These are phyloP conservation scores for Aporophyla nigra DNA, from an alignment of 2,888 invertebrate species.

Conservation along the genomic window DNA sequence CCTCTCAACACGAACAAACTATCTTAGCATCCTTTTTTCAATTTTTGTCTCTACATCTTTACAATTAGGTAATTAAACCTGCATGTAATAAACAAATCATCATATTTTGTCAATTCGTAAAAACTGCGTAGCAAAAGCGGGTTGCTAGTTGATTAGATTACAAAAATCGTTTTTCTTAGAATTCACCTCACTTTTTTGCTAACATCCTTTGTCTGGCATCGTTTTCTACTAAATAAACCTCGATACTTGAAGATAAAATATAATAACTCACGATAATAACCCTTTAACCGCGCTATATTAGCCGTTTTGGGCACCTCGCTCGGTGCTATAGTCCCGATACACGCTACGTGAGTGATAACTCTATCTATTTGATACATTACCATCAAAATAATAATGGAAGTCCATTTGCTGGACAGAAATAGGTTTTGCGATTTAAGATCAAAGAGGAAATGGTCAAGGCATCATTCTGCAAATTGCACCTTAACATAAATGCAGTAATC, in stretches of 20 bases:
- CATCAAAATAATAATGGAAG: slow-evolving; percentile 67
- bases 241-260: slow-evolving; percentile 73
- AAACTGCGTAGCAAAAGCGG: background rate
- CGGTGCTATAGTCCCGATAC: slow-evolving; percentile 76
- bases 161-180: background rate
- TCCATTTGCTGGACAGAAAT: slow-evolving; percentile 62
- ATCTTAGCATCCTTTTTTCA: too few species aligned
- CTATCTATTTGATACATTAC: slow-evolving; percentile 68
- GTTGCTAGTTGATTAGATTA: slow-evolving; percentile 12
- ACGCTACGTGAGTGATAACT: slow-evolving; percentile 79
- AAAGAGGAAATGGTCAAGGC: slow-evolving; percentile 49
- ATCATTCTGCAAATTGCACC: slow-evolving; percentile 46
- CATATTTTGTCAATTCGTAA: background rate
- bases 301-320: slow-evolving; percentile 74
- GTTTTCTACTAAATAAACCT: slow-evolving; percentile 60
- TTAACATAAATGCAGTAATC: background rate
- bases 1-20: too few species aligned
- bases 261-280: slow-evolving; percentile 82
- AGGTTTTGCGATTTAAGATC: slow-evolving; percentile 56
- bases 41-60: too few species aligned
- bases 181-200: slow-evolving; percentile 10
- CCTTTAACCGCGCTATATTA: slow-evolving; percentile 78
- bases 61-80: too few species aligned
- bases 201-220: slow-evolving; percentile 28
- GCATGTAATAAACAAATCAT: background rate